Conservation (phyloP, 2,888 invertebrate species). For the Polymixis flavicincta region DNA sequence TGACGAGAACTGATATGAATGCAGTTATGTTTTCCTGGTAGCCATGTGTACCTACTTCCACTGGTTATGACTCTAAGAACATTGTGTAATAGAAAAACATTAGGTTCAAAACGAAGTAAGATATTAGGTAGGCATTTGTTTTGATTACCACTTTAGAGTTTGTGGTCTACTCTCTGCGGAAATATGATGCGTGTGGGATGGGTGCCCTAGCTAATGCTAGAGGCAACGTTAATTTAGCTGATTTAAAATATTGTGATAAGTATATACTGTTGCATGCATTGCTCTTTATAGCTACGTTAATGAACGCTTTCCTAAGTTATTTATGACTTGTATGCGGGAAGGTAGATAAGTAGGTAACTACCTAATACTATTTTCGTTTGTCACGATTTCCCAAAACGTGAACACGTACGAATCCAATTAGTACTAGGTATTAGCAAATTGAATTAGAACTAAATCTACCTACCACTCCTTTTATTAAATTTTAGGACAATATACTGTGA, state of each 20-base stretch:
- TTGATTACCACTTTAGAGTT: conserved; percentile 8
- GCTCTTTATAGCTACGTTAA: background rate
- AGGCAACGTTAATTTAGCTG: background rate
- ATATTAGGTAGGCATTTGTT: conserved; percentile 17
- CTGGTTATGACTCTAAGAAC: background rate
- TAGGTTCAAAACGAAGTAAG: background rate
- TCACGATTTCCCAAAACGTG: conserved; percentile 29
- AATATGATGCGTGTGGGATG: conserved; percentile 26
- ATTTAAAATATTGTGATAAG: background rate
- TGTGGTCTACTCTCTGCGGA: conserved; percentile 10
- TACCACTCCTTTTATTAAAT: conserved; percentile 33
- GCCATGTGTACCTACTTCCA: conserved; percentile 9
- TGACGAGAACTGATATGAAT: conserved; percentile 22
- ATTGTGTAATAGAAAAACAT: conserved; percentile 28
- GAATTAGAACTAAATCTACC: conserved; percentile 24
- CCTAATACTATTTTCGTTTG: background rate
- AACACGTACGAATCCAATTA: conserved; percentile 22
- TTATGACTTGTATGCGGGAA: conserved; percentile 50
- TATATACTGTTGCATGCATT: background rate
- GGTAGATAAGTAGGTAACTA: conserved; percentile 41
- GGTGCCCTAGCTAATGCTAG: background rate
- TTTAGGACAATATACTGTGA: conserved; percentile 49
- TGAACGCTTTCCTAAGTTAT: conserved; percentile 35
- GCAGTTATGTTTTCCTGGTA: conserved; percentile 49
- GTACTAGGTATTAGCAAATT: conserved; percentile 29